Base-by-base conservation (phyloP, 2,888 invertebrate species). In the Habrosyne pyritoides region DNA sequence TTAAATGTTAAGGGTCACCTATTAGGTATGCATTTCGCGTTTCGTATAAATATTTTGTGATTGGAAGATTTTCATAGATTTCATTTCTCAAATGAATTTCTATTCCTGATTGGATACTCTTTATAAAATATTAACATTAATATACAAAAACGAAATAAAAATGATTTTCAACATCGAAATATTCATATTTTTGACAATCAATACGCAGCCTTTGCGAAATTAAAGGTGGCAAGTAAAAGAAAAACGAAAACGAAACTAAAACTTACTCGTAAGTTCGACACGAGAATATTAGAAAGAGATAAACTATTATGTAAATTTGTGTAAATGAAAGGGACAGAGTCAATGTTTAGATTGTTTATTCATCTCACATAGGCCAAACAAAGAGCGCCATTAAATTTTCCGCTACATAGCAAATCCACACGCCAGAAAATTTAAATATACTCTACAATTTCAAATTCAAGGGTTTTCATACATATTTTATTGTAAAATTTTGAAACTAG, bases 361-460 rank as follows among this genome's bases (percentile, higher is more conserved):
- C 87, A 82, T 81, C 79, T 84, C 87, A 87, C 87, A 87, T 75
- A 36, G 70, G 74, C 76, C 78, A 83, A 82, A 87, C 86, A 84
- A 81, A 84, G 83, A 81, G 81, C 76, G 72, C 87, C 87, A 87
- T 87, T 87, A 86, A 87, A 87, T 88, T 88, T 87, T 86, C 86
- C 87, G 84, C 86, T 86, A 87, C 87, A 86, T 87, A 86, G 86
- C 83, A 81, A 79, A 83, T 73, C 71, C 77, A 75, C 80, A 80
- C 75, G 80, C 79, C 79, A 76, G 73, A 75, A 75, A 76, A 75
- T 50, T 50, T 50, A 79, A 79, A 78, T 77, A 71, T 75, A 69
- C 50, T 28, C 42, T 18, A 42, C 8, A 18, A 18, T 10, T 14
- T 5, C 36, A 6, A 36, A 14, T 14, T 36, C 7, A 12, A 33